Evolutionary conservation across 2,797 vertebrate species (phyloP).

Genomic region (Lagodon rhomboides): DNA sequence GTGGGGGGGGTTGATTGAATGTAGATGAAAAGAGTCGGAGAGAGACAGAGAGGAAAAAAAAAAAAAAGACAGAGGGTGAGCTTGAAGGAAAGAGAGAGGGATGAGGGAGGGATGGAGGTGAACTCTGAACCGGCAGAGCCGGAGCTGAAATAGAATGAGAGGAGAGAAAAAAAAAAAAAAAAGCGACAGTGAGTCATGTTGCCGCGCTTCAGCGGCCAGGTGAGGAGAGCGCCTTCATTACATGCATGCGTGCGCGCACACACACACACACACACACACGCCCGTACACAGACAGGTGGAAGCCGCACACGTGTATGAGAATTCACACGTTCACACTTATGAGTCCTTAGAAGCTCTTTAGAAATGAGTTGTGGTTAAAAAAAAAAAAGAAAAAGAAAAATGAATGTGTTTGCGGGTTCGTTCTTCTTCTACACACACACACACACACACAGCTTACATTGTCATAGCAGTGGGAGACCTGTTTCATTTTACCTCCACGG

Average conservation of each 20-base stretch:
- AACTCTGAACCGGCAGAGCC: slow-evolving; percentile 71
- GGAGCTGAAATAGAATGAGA: slow-evolving; percentile 69
- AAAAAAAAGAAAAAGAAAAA: slow-evolving; percentile 2
- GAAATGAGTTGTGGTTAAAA: not conserved
- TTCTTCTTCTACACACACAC: too few relatives aligned
- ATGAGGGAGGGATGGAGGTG: slow-evolving; percentile 42
- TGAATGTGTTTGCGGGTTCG: not conserved
- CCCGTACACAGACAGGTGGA: not conserved
- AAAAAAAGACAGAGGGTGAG: not conserved
- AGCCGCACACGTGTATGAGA: not conserved
- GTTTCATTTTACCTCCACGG: slow-evolving; percentile 46
- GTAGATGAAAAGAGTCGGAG: slow-evolving; percentile 23
- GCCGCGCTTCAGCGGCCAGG: slow-evolving; percentile 56
- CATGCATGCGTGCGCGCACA: not conserved
- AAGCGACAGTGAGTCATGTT: slow-evolving; percentile 66
- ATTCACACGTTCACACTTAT: not conserved
- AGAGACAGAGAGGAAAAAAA: slow-evolving; percentile 3
- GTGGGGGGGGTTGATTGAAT: slow-evolving; percentile 33
- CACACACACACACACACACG: not conserved
- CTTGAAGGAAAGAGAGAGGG: not conserved
- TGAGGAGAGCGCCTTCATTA: slow-evolving; percentile 51
- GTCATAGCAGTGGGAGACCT: slow-evolving; percentile 42
- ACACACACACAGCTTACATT: slow-evolving; percentile 13
- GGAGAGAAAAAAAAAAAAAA: slow-evolving; percentile 20
- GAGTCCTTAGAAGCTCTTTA: slow-evolving; percentile 8